phyloP scores from a whole-genome alignment of 2,888 invertebrate genomes.

The Lasioglossum zephyrum region DNA sequence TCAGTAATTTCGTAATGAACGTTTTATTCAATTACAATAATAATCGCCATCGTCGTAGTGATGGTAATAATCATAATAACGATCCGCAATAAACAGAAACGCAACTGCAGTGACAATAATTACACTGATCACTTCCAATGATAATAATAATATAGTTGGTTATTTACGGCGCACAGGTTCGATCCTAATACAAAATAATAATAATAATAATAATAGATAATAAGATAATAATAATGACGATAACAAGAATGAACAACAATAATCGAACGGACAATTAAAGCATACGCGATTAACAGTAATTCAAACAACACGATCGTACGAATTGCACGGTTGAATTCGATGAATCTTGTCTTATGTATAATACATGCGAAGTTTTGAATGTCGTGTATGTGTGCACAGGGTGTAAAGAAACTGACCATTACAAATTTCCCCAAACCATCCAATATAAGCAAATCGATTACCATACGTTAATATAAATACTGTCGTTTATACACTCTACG shows the following conservation, averaged over 20 bases:
- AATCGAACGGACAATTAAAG: slow-evolving; percentile 54
- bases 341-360: slow-evolving; percentile 33
- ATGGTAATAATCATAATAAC: slow-evolving; percentile 53
- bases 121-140: slow-evolving; percentile 21
- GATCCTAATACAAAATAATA: no score
- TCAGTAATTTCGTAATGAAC: slow-evolving; percentile 71
- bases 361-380: slow-evolving; percentile 27
- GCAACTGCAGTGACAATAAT: slow-evolving; percentile 18
- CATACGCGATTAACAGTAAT: slow-evolving; percentile 43
- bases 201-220: no score
- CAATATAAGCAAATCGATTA: not conserved
- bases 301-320: slow-evolving; percentile 43
- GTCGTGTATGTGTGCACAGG: slow-evolving; percentile 30
- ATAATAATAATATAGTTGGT: slow-evolving; percentile 36
- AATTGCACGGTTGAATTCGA: slow-evolving; percentile 37
- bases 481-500: not conserved
- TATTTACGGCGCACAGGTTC: no score
- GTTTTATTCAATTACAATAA: slow-evolving; percentile 80
- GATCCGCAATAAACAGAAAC: slow-evolving; percentile 26
- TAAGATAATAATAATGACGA: slow-evolving; percentile 27
- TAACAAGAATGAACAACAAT: slow-evolving; percentile 52
- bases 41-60: slow-evolving; percentile 73
- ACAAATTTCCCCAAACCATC: not conserved
- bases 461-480: not conserved
- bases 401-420: not conserved